A percentile compares a stretch with the other conserved stretches of the same genome.
These are phyloP conservation scores for Dendronephthya gigantea DNA, from an alignment of 64 coral and sea anemone species.

Conservation along the genomic window DNA sequence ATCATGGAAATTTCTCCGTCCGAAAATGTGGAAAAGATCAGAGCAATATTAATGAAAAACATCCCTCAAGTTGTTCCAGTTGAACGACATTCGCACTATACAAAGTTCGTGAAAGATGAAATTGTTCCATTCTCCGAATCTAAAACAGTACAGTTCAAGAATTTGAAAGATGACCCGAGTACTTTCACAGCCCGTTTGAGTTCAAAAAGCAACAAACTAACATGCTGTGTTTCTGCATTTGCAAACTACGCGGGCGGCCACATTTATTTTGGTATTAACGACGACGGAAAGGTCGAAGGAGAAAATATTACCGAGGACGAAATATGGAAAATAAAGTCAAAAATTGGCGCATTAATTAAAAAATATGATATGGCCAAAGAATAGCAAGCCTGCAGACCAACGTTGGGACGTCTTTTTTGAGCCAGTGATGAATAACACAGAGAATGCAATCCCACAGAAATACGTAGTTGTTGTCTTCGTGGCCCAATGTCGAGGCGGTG, in stretches of 20 bases:
- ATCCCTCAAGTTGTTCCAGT: background rate
- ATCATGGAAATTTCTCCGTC: background rate
- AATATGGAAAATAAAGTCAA: background rate
- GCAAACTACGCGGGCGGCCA: background rate
- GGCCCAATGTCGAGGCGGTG: background rate
- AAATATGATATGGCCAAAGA: slow-evolving; percentile 3
- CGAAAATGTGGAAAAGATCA: background rate
- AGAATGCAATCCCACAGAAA: background rate
- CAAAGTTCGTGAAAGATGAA: background rate
- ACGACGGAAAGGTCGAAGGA: background rate
- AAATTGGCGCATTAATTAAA: background rate
- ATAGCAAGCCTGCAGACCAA: background rate
- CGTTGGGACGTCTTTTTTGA: background rate
- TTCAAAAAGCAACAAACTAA: background rate
- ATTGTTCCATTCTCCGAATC: background rate
- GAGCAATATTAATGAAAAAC: background rate
- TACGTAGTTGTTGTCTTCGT: background rate
- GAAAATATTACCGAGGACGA: background rate
- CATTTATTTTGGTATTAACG: background rate
- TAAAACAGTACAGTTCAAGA: background rate
- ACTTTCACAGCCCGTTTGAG: background rate
- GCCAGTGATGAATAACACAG: background rate
- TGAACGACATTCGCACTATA: background rate
- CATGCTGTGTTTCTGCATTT: background rate
- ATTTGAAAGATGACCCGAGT: background rate